phyloP scores from a whole-genome alignment of 92 coral and sea anemone species.

The Umimayanthus chanpuru region DNA sequence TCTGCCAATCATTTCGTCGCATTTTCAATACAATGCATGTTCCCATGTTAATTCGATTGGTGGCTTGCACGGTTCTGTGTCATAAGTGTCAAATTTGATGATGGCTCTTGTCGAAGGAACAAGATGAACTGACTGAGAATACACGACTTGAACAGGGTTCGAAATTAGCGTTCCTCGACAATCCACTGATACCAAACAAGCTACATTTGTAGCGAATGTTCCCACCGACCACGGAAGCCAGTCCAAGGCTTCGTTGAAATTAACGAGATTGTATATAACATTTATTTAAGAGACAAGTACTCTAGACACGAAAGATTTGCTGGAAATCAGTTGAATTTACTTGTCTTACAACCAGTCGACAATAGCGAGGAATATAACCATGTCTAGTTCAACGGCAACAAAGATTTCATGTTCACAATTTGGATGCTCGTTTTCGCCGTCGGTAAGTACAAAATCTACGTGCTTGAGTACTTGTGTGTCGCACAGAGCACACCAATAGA shows the following conservation, averaged over 20 bases:
- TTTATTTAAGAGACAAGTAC: slow-evolving; percentile 31
- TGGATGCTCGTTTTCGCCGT: slow-evolving; percentile 78
- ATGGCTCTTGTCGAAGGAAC: slow-evolving; percentile 90
- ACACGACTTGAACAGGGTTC: slow-evolving; percentile 74
- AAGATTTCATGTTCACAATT: slow-evolving; percentile 85
- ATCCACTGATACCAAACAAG: slow-evolving; percentile 62
- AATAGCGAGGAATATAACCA: slow-evolving; percentile 43
- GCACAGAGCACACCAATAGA: slow-evolving; percentile 6
- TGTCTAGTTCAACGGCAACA: slow-evolving; percentile 85
- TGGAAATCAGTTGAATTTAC: slow-evolving; percentile 40
- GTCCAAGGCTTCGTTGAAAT: slow-evolving; percentile 25
- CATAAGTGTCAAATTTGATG: slow-evolving; percentile 98
- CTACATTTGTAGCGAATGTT: slow-evolving; percentile 46
- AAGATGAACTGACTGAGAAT: slow-evolving; percentile 95
- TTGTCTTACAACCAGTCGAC: slow-evolving; percentile 22
- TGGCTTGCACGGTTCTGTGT: slow-evolving; percentile 85
- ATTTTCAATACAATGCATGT: slow-evolving; percentile 99
- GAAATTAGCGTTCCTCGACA: slow-evolving; percentile 72
- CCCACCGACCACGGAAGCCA: slow-evolving; percentile 50
- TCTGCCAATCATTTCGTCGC: slow-evolving; percentile 95
- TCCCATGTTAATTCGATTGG: slow-evolving; percentile 99
- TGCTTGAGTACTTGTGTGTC: slow-evolving; percentile 22
- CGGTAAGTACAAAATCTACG: slow-evolving; percentile 63
- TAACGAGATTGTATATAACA: slow-evolving; percentile 39
- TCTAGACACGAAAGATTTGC: slow-evolving; percentile 43